These are phyloP conservation scores for Melanotaenia nigrans DNA, from an alignment of 2,797 vertebrate genomes.

Conservation along the genomic window DNA sequence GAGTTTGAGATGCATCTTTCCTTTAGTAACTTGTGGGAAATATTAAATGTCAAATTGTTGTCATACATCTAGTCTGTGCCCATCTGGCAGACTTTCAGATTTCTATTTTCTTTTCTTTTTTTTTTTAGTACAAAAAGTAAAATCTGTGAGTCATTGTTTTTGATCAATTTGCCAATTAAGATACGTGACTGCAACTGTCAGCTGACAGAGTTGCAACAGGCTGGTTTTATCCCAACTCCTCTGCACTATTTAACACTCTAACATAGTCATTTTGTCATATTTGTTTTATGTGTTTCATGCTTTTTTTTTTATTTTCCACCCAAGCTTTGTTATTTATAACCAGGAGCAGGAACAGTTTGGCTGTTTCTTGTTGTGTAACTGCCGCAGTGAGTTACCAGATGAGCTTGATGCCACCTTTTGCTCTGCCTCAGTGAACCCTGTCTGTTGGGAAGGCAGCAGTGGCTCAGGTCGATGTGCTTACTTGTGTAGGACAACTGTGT, in stretches of 20 bases:
- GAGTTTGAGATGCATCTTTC: constrained; percentile 18
- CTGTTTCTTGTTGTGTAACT: constrained; percentile 1
- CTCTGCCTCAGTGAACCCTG: constrained; percentile 17
- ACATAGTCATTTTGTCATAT: constrained; percentile 19
- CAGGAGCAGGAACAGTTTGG: neutral
- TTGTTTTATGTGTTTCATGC: constrained; percentile 22
- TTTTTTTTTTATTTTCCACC: constrained; percentile 26
- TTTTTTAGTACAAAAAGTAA: constrained; percentile 7
- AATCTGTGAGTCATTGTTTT: constrained; percentile 37
- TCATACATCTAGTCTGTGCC: constrained; percentile 22
- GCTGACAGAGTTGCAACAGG: constrained; percentile 3
- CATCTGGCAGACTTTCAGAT: constrained; percentile 27
- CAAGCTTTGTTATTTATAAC: constrained; percentile 25
- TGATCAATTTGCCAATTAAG: constrained; percentile 35
- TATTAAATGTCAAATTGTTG: constrained; percentile 53
- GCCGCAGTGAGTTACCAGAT: constrained; percentile 26
- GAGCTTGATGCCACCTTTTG: constrained; percentile 35
- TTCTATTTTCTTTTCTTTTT: constrained; percentile 10
- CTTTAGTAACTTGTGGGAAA: constrained; percentile 35
- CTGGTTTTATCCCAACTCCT: constrained; percentile 29
- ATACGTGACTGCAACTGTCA: constrained; percentile 26
- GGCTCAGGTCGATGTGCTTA: constrained; percentile 20
- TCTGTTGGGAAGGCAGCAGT: constrained; percentile 26
- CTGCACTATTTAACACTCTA: constrained; percentile 43
- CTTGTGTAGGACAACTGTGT: constrained; percentile 29